Conservation (phyloP, 2,113 vertebrate genomes). For the Heliornis fulica region DNA sequence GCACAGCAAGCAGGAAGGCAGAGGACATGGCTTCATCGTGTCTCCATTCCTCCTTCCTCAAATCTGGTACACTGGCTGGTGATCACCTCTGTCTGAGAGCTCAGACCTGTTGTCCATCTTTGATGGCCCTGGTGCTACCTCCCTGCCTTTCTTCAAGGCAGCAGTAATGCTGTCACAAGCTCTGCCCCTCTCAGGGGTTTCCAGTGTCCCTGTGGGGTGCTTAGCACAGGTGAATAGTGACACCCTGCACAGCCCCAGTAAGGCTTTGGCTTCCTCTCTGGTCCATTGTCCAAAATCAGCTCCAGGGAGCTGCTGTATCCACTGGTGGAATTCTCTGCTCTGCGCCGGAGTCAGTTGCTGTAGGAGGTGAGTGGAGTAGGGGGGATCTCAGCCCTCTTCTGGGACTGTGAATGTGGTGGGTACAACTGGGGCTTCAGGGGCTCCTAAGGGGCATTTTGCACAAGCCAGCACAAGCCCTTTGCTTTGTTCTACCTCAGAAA, state of each 20-base stretch:
- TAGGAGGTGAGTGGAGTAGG: neutral
- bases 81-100: neutral
- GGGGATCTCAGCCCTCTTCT: neutral
- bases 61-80: neutral
- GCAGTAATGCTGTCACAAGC: rapidly evolving
- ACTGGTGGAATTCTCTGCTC: neutral
- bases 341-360: neutral
- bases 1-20: neutral
- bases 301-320: neutral
- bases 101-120: rapidly evolving
- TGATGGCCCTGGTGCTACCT: too few species aligned
- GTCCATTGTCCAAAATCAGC: neutral
- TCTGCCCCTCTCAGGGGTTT: neutral
- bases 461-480: too few species aligned
- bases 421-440: neutral
- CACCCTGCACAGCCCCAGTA: rapidly evolving
- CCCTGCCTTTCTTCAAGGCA: too few species aligned
- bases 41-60: neutral
- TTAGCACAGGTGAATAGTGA: neutral
- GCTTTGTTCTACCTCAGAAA: neutral
- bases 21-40: too few species aligned
- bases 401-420: neutral
- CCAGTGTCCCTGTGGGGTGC: too few species aligned
- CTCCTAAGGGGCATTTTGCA: neutral
- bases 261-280: too few species aligned